Conservation (phyloP, 2,113 vertebrate genomes). For the Dasypus novemcinctus region DNA sequence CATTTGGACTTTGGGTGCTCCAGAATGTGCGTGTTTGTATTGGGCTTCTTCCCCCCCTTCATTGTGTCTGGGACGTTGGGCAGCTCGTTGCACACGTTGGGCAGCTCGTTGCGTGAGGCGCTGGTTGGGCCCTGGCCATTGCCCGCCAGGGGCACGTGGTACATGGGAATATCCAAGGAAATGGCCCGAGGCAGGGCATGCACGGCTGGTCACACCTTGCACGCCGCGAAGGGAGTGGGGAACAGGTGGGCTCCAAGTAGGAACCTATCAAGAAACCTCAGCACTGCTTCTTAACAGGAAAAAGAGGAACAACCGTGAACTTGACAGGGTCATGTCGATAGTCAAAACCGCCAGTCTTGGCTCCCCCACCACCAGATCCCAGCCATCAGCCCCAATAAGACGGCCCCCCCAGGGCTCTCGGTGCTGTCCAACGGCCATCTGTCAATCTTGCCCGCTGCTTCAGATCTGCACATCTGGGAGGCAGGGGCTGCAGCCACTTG, state of each 20-base stretch:
- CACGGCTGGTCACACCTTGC: neutral
- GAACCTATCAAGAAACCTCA: neutral
- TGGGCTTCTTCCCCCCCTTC: too few species aligned
- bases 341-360: neutral
- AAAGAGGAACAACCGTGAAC: neutral
- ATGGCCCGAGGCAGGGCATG: neutral
- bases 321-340: neutral
- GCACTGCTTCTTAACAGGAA: neutral
- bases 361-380: neutral
- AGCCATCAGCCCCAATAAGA: neutral
- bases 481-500: neutral
- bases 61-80: too few species aligned
- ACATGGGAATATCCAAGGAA: neutral
- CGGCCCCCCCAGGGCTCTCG: neutral
- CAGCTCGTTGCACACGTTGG: too few species aligned
- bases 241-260: too few species aligned
- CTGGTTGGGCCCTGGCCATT: too few species aligned
- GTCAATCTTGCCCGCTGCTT: neutral
- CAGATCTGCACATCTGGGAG: neutral
- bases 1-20: neutral
- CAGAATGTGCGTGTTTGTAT: neutral
- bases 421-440: neutral
- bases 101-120: too few species aligned
- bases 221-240: neutral
- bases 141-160: neutral